Conservation (phyloP, 2,113 vertebrate species). For the Camelus dromedarius region DNA sequence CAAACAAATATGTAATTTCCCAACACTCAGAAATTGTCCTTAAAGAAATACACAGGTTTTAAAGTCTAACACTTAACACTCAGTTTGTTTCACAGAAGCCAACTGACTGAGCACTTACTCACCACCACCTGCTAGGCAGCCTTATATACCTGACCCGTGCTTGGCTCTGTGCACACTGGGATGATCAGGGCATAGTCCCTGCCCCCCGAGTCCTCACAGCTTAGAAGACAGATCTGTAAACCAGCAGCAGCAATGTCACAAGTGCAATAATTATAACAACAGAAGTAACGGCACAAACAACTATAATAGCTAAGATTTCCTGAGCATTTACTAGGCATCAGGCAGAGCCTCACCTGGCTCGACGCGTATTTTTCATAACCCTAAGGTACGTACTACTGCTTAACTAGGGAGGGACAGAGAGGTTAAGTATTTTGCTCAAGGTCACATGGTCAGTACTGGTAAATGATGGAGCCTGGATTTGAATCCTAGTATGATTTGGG, state of each 20-base stretch:
- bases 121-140: neutral
- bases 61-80: neutral
- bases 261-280: neutral
- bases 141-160: neutral
- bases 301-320: neutral
- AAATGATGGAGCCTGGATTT: neutral
- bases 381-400: neutral
- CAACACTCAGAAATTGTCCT: neutral
- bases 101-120: neutral
- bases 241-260: neutral
- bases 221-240: neutral
- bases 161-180: neutral
- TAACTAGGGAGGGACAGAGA: neutral
- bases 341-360: neutral
- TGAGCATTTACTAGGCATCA: neutral
- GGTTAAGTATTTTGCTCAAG: neutral
- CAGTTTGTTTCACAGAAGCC: neutral
- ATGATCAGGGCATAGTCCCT: neutral
- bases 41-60: conserved; percentile 7
- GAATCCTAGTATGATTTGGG: neutral
- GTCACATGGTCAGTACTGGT: neutral
- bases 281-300: neutral
- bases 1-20: conserved; percentile 24
- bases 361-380: neutral
- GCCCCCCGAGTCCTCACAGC: neutral